Conservation (phyloP, 2,888 invertebrate species). For the Gisinianus flammeolus region DNA sequence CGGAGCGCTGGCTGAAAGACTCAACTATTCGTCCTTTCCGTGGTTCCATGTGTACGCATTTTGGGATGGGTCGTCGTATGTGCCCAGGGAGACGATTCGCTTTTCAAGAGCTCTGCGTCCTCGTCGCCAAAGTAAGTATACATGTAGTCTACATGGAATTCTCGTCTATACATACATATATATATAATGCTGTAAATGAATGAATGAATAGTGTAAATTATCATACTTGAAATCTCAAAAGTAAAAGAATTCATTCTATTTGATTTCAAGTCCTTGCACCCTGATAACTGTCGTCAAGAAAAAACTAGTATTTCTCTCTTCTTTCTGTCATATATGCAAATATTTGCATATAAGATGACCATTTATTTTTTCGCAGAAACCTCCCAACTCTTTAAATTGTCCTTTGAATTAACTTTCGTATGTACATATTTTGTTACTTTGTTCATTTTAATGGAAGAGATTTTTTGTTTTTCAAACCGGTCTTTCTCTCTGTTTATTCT, state of each 20-base stretch:
- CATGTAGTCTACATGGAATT: not conserved
- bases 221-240: too few species aligned
- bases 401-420: not conserved
- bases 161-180: not conserved
- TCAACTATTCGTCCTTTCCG: slow-evolving; percentile 65
- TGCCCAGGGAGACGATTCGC: slow-evolving; percentile 87
- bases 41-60: slow-evolving; percentile 74
- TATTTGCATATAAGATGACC: too few species aligned
- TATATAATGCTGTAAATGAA: too few species aligned
- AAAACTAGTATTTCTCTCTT: not conserved
- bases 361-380: too few species aligned
- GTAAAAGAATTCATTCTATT: too few species aligned
- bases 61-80: slow-evolving; percentile 79
- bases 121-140: slow-evolving; percentile 72
- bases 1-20: slow-evolving; percentile 76
- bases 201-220: too few species aligned
- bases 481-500: not conserved
- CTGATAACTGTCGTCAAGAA: too few species aligned
- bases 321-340: not conserved
- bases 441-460: not conserved
- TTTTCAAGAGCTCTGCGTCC: slow-evolving; percentile 75
- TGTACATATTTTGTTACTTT: not conserved
- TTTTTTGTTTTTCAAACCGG: not conserved
- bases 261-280: too few species aligned
- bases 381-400: not conserved